phyloP scores from a whole-genome alignment of 1,140 invertebrate species.

The Phocides pigmalion region DNA sequence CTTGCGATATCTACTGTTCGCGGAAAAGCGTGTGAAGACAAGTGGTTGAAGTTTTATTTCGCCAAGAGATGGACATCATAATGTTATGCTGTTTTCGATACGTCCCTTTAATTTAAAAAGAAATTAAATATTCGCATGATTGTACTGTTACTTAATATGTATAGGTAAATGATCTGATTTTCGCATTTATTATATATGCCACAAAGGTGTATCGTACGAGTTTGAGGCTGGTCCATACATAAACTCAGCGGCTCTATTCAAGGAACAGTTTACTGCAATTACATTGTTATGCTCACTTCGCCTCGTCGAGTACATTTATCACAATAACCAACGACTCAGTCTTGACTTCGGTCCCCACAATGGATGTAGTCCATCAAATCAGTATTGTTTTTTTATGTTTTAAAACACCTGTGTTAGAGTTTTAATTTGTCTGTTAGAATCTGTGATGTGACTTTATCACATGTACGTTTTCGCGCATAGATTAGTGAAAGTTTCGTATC shows the following conservation, averaged over 20 bases:
- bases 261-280: constrained; percentile 81
- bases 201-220: constrained; percentile 29
- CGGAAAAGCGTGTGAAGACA: too few relatives aligned
- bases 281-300: constrained; percentile 81
- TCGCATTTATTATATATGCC: constrained; percentile 26
- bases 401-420: constrained; percentile 40
- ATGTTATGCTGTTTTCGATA: too few relatives aligned
- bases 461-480: constrained; percentile 34
- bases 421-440: constrained; percentile 45
- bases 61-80: too few relatives aligned
- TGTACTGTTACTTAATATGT: not conserved
- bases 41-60: too few relatives aligned
- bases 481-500: constrained; percentile 41
- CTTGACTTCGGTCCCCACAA: constrained; percentile 70
- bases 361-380: constrained; percentile 63
- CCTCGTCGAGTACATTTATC: constrained; percentile 70
- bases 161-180: constrained; percentile 3
- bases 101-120: too few relatives aligned
- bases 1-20: too few relatives aligned
- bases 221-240: constrained; percentile 51
- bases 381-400: constrained; percentile 39
- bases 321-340: constrained; percentile 72
- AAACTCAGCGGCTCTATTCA: constrained; percentile 73
- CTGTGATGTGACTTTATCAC: constrained; percentile 60
- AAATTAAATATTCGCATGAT: too few relatives aligned